A percentile compares a stretch with the other conserved stretches of the same genome.
Evolutionary conservation across 2,797 vertebrate species (phyloP).

Genomic region (Rhabdophis nuchalis): DNA sequence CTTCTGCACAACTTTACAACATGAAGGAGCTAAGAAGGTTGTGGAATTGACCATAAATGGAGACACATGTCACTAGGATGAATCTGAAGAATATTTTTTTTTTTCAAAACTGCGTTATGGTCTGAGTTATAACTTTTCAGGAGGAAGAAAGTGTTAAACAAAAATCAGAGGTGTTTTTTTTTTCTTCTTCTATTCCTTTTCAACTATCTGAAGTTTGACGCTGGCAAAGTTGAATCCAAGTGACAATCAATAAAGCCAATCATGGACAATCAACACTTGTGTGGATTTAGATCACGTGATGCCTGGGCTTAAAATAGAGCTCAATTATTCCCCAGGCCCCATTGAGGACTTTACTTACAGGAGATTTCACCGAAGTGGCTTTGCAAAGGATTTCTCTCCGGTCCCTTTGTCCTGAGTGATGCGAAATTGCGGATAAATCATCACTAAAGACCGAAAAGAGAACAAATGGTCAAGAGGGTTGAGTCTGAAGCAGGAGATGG

Average conservation of each 20-base stretch:
- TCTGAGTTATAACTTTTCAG: neutral
- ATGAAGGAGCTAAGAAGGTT: too few relatives aligned
- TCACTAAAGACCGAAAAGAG: conserved; percentile 39
- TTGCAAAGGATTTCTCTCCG: conserved; percentile 31
- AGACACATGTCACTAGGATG: neutral
- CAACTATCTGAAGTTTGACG: conserved; percentile 52
- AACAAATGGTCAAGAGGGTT: neutral
- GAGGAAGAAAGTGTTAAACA: neutral
- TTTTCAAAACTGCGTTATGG: neutral
- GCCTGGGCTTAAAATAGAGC: conserved; percentile 67
- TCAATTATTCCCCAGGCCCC: conserved; percentile 65
- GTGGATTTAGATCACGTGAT: conserved; percentile 68
- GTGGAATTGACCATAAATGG: neutral
- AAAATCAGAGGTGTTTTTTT: conserved; percentile 26
- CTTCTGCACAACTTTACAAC: too few relatives aligned
- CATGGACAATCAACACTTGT: conserved; percentile 72
- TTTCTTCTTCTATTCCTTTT: neutral
- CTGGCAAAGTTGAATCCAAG: conserved; percentile 57
- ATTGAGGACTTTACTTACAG: conserved; percentile 62
- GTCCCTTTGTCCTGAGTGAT: conserved; percentile 30
- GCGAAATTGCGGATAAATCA: conserved; percentile 55
- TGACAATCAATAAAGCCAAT: conserved; percentile 76
- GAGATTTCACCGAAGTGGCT: conserved; percentile 59
- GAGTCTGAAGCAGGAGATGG: conserved; percentile 39
- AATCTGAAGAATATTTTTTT: neutral